These are phyloP conservation scores for Oxyteleia sp. DNA, from an alignment of 2,888 invertebrate genomes.

Conservation along the genomic window DNA sequence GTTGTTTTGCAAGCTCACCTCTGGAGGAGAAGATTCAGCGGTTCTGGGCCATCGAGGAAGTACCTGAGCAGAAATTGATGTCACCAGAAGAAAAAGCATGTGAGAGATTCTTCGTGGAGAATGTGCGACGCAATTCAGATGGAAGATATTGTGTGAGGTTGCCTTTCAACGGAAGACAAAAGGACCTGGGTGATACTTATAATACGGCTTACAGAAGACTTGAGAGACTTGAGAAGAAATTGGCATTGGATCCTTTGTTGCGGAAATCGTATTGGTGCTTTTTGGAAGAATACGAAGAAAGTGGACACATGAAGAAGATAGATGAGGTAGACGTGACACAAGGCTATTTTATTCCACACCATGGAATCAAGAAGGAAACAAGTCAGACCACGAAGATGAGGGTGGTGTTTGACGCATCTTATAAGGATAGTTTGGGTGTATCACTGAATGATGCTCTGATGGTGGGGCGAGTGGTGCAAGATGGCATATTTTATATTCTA, in stretches of 20 bases:
- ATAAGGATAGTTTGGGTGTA: conserved; percentile 70
- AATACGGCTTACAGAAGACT: conserved; percentile 5
- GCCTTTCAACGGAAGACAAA: not conserved
- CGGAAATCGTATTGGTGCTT: not conserved
- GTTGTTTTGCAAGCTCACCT: too few species aligned
- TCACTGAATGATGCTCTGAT: conserved; percentile 77
- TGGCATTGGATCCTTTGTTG: not conserved
- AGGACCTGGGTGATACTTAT: not conserved
- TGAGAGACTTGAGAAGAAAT: not conserved
- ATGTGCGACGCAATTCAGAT: not conserved
- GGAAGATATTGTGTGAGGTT: conserved; percentile 21
- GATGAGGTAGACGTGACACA: too few species aligned
- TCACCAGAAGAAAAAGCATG: conserved; percentile 31
- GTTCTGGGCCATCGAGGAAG: conserved; percentile 58
- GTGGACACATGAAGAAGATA: conserved; percentile 4
- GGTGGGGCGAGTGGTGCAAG: conserved; percentile 77
- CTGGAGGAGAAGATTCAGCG: not conserved
- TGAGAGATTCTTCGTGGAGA: conserved; percentile 30
- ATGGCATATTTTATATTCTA: conserved; percentile 74
- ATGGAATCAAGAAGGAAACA: not conserved
- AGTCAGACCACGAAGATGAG: conserved; percentile 55
- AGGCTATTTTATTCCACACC: conserved; percentile 4
- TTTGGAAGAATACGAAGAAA: not conserved
- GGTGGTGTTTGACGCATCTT: conserved; percentile 81
- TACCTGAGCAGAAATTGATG: not conserved